Evolutionary conservation across 2,888 invertebrate species (phyloP).

Genomic region (Apoda limacodes): DNA sequence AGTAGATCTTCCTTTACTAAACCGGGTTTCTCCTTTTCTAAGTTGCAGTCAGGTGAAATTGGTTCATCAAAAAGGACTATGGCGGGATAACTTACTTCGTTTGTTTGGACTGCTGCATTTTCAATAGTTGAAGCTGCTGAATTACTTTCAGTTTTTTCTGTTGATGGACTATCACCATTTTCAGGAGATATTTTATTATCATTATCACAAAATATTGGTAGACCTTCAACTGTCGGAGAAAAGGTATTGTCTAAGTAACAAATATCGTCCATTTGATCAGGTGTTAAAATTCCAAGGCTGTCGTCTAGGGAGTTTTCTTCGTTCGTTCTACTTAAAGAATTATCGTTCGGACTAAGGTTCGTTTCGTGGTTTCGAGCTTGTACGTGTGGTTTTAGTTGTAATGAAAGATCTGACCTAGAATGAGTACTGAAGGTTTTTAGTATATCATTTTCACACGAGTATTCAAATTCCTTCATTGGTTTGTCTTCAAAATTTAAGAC

Average conservation of each 20-base stretch:
- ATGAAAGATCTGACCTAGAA: slow-evolving; percentile 57
- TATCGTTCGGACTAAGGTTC: slow-evolving; percentile 58
- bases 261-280: slow-evolving; percentile 87
- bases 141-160: slow-evolving; percentile 67
- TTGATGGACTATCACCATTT: slow-evolving; percentile 66
- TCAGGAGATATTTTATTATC: slow-evolving; percentile 58
- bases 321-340: slow-evolving; percentile 57
- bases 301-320: slow-evolving; percentile 89
- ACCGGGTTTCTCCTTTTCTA: slow-evolving; percentile 18
- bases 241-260: slow-evolving; percentile 73
- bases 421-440: slow-evolving; percentile 51
- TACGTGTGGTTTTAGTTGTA: slow-evolving; percentile 52
- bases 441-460: slow-evolving; percentile 55
- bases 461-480: slow-evolving; percentile 59
- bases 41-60: slow-evolving; percentile 1
- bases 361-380: slow-evolving; percentile 43
- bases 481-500: slow-evolving; percentile 59
- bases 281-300: slow-evolving; percentile 87
- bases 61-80: slow-evolving; percentile 37
- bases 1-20: slow-evolving; percentile 32
- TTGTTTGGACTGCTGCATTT: slow-evolving; percentile 45
- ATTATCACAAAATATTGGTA: slow-evolving; percentile 59
- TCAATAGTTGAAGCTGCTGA: slow-evolving; percentile 64
- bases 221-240: slow-evolving; percentile 75
- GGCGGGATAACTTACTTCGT: slow-evolving; percentile 25